These are phyloP conservation scores for Penaeus monodon DNA, from an alignment of 2,888 invertebrate genomes.

Conservation along the genomic window DNA sequence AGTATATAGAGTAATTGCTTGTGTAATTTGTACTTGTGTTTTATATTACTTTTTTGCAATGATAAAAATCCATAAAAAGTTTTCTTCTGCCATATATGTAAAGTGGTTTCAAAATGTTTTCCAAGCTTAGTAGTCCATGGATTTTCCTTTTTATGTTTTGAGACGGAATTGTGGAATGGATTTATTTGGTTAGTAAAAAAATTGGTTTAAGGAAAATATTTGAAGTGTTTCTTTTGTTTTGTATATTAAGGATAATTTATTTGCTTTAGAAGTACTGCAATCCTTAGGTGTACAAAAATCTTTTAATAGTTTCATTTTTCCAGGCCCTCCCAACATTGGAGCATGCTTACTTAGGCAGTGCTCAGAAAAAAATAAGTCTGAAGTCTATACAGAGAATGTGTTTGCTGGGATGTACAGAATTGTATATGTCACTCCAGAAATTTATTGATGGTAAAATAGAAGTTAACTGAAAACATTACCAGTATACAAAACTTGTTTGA, in stretches of 20 bases:
- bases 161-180: too few species aligned
- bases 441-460: constrained; percentile 69
- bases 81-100: too few species aligned
- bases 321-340: constrained; percentile 73
- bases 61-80: too few species aligned
- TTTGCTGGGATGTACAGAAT: constrained; percentile 71
- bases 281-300: not conserved
- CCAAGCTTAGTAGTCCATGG: not conserved
- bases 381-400: constrained; percentile 70
- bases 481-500: too few species aligned
- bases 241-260: too few species aligned
- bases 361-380: constrained; percentile 71
- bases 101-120: not conserved
- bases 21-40: too few species aligned
- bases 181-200: too few species aligned
- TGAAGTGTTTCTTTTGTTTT: too few species aligned
- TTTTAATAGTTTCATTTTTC: constrained; percentile 46
- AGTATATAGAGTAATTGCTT: too few species aligned
- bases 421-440: constrained; percentile 77
- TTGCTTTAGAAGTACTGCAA: not conserved
- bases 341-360: constrained; percentile 76
- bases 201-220: too few species aligned
- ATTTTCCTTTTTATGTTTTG: constrained; percentile 3
- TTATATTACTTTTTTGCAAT: too few species aligned
- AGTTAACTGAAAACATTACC: not conserved